A percentile compares a stretch with the other conserved stretches of the same genome.
Conservation (phyloP, 2,113 vertebrate genomes). For the Oreochromis aureus region DNA sequence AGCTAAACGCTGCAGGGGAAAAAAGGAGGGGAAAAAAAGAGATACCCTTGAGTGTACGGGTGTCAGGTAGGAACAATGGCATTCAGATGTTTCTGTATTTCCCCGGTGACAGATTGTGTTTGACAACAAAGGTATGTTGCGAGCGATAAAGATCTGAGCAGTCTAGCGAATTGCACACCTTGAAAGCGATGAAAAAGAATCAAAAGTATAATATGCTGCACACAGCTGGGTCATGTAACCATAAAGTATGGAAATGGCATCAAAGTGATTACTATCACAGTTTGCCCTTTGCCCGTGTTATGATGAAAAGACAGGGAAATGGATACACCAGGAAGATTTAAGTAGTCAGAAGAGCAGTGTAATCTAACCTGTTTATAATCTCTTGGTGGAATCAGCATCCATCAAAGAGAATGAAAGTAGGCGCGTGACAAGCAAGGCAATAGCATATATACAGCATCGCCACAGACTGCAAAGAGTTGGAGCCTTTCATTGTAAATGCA, state of each 20-base stretch:
- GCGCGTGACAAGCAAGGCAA: slow-evolving; percentile 23
- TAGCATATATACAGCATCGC: background rate
- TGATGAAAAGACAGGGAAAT: slow-evolving; percentile 17
- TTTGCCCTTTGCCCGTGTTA: background rate
- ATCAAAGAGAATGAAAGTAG: background rate
- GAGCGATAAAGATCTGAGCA: background rate
- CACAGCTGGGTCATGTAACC: background rate
- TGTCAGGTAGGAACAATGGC: background rate
- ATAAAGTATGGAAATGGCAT: slow-evolving; percentile 8
- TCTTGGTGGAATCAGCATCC: slow-evolving; percentile 22
- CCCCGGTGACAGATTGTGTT: background rate
- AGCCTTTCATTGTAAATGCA: slow-evolving; percentile 21
- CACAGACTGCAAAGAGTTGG: background rate
- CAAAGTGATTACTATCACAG: slow-evolving; percentile 28
- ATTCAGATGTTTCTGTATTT: background rate
- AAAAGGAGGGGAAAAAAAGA: background rate
- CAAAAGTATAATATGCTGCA: background rate
- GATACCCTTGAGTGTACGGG: background rate
- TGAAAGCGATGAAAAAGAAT: background rate
- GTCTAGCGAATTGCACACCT: background rate
- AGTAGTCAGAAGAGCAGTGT: slow-evolving; percentile 6
- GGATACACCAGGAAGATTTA: background rate
- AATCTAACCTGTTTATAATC: slow-evolving; percentile 47
- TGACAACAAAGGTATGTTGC: background rate
- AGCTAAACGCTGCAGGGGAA: slow-evolving; percentile 83